These are phyloP conservation scores for Drosophila asahinai DNA, from an alignment of 1,140 invertebrate species.

Conservation along the genomic window DNA sequence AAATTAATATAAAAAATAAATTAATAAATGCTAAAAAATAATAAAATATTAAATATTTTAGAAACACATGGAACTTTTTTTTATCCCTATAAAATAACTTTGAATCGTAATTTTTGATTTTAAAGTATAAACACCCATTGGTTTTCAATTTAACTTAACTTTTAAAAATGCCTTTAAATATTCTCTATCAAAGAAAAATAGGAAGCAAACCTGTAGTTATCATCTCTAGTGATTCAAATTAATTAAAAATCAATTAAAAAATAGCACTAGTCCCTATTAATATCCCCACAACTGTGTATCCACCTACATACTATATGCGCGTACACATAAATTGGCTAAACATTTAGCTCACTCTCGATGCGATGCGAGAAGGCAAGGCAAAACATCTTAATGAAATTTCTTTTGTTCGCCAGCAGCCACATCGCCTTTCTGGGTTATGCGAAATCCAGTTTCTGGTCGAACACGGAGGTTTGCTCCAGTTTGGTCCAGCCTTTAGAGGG, in stretches of 20 bases:
- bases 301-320: neutral
- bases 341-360: conserved; percentile 48
- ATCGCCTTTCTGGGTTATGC: conserved; percentile 19
- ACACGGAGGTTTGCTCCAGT: conserved; percentile 12
- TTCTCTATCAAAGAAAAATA: neutral
- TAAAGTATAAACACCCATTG: too few species aligned
- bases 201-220: neutral
- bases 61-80: too few species aligned
- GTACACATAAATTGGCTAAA: conserved; percentile 52
- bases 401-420: conserved; percentile 36
- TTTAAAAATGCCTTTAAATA: too few species aligned
- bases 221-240: neutral
- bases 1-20: neutral
- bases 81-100: too few species aligned
- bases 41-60: too few species aligned
- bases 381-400: conserved; percentile 56
- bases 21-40: too few species aligned
- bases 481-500: neutral
- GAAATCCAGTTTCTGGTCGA: conserved; percentile 13
- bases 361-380: conserved; percentile 22
- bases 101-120: too few species aligned
- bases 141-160: too few species aligned
- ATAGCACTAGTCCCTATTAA: neutral
- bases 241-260: neutral
- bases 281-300: neutral